These are phyloP conservation scores for Drosophila repleta DNA, from an alignment of 1,140 invertebrate species.

Conservation along the genomic window DNA sequence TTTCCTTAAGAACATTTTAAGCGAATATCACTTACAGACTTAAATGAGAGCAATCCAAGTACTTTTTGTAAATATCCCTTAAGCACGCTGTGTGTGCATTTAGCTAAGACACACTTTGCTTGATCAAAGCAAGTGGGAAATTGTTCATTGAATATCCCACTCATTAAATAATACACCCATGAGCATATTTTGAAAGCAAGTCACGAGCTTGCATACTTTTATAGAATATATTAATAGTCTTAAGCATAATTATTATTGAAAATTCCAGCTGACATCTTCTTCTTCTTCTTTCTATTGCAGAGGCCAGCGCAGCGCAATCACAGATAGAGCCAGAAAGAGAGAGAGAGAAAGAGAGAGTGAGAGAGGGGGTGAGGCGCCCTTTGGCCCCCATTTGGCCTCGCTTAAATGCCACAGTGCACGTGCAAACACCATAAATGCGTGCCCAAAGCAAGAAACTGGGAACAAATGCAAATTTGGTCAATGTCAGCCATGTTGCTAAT, in stretches of 20 bases:
- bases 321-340: slow-evolving; percentile 30
- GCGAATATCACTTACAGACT: not conserved
- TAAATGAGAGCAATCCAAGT: too few species aligned
- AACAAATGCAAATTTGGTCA: slow-evolving; percentile 80
- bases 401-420: slow-evolving; percentile 69
- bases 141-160: not conserved
- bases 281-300: slow-evolving; percentile 46
- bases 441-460: slow-evolving; percentile 79
- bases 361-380: not conserved
- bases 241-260: slow-evolving; percentile 10
- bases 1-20: too few species aligned
- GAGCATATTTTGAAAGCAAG: not conserved
- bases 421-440: slow-evolving; percentile 82
- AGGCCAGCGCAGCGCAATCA: slow-evolving; percentile 42
- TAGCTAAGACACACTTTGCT: too few species aligned
- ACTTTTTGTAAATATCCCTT: not conserved
- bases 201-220: slow-evolving; percentile 4
- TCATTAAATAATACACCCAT: not conserved
- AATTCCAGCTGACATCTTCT: not conserved
- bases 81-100: not conserved
- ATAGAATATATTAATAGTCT: slow-evolving; percentile 3
- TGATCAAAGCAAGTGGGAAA: not conserved
- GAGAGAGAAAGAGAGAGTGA: slow-evolving; percentile 1
- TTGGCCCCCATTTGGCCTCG: slow-evolving; percentile 18
- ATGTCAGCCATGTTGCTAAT: slow-evolving; percentile 72